Evolutionary conservation across 1,140 invertebrate species (phyloP), one percentile per base, ranked within the genome.

Genomic region (Dendrolimus kikuchii): DNA sequence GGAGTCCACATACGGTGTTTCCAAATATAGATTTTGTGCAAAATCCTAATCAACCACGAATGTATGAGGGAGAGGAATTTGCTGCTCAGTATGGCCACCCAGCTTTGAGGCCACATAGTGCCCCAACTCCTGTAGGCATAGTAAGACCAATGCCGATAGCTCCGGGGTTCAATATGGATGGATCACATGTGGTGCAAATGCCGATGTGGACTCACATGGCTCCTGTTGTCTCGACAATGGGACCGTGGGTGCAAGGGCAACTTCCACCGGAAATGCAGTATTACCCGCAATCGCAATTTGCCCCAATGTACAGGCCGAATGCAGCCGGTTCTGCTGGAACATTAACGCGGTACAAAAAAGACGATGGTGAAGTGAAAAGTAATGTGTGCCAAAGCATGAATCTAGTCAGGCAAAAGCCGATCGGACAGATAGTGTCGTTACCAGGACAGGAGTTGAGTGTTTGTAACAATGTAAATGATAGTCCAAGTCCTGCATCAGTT

Each of bases 301-400:
- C 79, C 64, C 81, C 80, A 39, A 81, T 86, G 82, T 86, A 81
- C 52, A 67, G 81, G 39, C 70, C 79, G 38, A 71, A 70, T 52
- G 83, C 81, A 3, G 80, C 81, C 8, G 83, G 83, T 0, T 85
- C 81, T 0, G 83, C 83, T 5, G 83, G 81, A 4, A 86, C 83
- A 5, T 52, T 86, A 46, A 85, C 81, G 6, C 67, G 83, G 50
- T 86, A 85, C 53, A 78, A 82, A 9, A 85, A 84, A 53, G 83
- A 77, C 43, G 84, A 82, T 23, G 62, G 66, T 60, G 77, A 77
- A 53, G 73, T 74, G 49, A 85, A 85, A 58, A 78, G 73, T 63
- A 77, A 74, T 51, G 69, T 84, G 83, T 87, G 86, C 83, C 85
- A 87, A 86, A 87, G 82, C 68, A 82, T 88, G 70, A 88, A 83